Conservation (phyloP, 2,888 invertebrate species). For the Diplolepis rosae region DNA sequence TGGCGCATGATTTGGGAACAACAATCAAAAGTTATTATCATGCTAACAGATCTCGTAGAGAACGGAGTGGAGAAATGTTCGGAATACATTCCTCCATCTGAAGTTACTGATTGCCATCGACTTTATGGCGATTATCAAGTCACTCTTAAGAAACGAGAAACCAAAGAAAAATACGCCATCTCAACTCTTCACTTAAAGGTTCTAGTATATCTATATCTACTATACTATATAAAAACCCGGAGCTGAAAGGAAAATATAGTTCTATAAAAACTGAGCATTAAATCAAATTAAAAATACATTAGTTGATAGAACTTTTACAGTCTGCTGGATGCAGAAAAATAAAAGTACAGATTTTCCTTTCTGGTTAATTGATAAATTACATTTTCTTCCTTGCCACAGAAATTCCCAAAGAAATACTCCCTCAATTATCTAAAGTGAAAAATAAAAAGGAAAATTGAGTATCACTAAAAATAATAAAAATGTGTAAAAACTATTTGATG, state of each 20-base stretch:
- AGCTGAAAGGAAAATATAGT: neutral
- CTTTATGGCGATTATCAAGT: slow-evolving; percentile 92
- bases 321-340: too few species aligned
- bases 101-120: slow-evolving; percentile 91
- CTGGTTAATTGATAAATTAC: neutral
- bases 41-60: slow-evolving; percentile 93
- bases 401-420: too few species aligned
- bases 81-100: slow-evolving; percentile 93
- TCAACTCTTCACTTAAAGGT: slow-evolving; percentile 88
- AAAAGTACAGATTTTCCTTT: too few species aligned
- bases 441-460: too few species aligned
- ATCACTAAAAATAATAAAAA: too few species aligned
- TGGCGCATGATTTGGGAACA: slow-evolving; percentile 99
- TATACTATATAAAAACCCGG: neutral
- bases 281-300: neutral
- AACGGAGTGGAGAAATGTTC: slow-evolving; percentile 93
- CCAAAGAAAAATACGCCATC: slow-evolving; percentile 92
- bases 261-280: neutral
- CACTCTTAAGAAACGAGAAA: slow-evolving; percentile 90
- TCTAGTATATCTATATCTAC: slow-evolving; percentile 40
- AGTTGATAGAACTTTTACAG: too few species aligned
- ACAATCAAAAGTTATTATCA: slow-evolving; percentile 89
- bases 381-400: neutral
- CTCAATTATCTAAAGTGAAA: too few species aligned
- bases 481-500: too few species aligned